Evolutionary conservation across 2,888 invertebrate species (phyloP), one percentile per base, ranked within the genome.

Genomic region (Brenthis ino): DNA sequence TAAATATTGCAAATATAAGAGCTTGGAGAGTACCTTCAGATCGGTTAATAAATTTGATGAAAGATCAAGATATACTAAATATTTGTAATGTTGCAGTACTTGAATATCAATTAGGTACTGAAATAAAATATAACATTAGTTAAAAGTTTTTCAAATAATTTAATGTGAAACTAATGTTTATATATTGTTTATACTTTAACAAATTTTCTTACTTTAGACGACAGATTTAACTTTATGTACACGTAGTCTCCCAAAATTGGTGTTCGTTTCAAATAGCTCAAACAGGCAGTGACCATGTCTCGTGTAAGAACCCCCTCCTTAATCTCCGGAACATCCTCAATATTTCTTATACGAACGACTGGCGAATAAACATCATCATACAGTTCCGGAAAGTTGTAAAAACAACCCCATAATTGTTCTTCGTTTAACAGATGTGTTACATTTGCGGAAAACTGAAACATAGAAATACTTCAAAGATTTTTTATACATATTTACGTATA

Each of bases 11-110:
- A 95, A 81, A 77, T 94, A 95, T 0, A 88, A 93, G 14, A 95
- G 84, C 67, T 87, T 77, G 0, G 93, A 90, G 1, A 95, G 83
- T 14, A 94, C 88, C n/a, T 78, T 83, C 61, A 95, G 78, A 54
- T 93, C 88, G 8, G 85, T 85, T 65, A 95, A 79, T 16, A 88
- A 82, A 80, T 95, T 95, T n/a, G 89, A 84, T 0, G 94, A 93
- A 14, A 95, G 78, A 77, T 95, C 94, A 73, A 95, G 81, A 74
- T 94, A 95, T 67, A 95, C 94, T 50, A 95, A 80, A 77, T 93
- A 94, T 76, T 93, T 94, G 80, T 94, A 94, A 68, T 90, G 83
- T 71, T 87, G 81, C 57, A 95, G 76, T 1, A 93, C 85, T 14
- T 90, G 86, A 56, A 95, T 94, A 71, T 95, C 90, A 1, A 76